Evolutionary conservation across 2,888 invertebrate genomes (phyloP).

Genomic region (Tetrapedia diversipes): DNA sequence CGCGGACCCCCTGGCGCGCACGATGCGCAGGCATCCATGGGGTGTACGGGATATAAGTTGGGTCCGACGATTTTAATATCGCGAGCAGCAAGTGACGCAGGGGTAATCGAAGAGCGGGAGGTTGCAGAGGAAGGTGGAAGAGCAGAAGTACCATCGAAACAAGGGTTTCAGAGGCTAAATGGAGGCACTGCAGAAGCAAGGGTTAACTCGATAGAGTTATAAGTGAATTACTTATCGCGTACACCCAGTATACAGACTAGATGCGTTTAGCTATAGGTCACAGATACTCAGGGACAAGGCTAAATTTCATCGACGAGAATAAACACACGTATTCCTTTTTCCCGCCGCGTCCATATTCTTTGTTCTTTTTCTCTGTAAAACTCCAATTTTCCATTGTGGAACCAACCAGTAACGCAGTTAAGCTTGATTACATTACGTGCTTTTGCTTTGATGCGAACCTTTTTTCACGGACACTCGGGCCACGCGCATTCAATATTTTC

Average conservation of each 20-base stretch:
- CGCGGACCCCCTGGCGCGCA: no score
- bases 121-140: constrained; percentile 45
- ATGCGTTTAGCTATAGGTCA: constrained; percentile 79
- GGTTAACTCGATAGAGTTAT: constrained; percentile 82
- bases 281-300: constrained; percentile 68
- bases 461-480: background rate
- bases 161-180: constrained; percentile 79
- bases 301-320: constrained; percentile 52
- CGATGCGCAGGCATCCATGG: background rate
- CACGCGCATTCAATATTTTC: background rate
- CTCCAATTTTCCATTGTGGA: constrained; percentile 4
- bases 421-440: constrained; percentile 20
- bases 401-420: constrained; percentile 17
- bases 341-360: background rate
- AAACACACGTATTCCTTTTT: constrained; percentile 47
- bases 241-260: constrained; percentile 80
- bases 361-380: background rate
- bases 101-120: constrained; percentile 27
- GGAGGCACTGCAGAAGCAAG: constrained; percentile 81
- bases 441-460: constrained; percentile 2
- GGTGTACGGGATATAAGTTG: constrained; percentile 41
- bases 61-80: constrained; percentile 54
- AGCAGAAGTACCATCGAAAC: constrained; percentile 63
- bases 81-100: constrained; percentile 37
- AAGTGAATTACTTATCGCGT: constrained; percentile 83